phyloP scores from a whole-genome alignment of 2,888 invertebrate genomes.

The Chironomus tentans region DNA sequence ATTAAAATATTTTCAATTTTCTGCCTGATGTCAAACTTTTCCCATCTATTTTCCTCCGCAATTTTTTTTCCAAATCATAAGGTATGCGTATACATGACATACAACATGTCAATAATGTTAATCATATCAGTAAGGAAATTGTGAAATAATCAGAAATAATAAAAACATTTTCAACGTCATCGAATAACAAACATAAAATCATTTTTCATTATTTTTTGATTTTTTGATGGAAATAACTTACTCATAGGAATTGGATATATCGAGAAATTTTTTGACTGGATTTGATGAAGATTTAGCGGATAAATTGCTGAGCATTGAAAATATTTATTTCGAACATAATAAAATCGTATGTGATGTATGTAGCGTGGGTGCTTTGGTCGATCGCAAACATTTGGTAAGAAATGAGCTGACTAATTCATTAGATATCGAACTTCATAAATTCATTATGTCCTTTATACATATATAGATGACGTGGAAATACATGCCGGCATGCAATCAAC shows the following conservation, averaged over 20 bases:
- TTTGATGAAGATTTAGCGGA: constrained; percentile 40
- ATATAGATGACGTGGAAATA: constrained; percentile 40
- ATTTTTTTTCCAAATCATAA: no score
- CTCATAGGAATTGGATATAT: constrained; percentile 50
- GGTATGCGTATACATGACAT: no score
- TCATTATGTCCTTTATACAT: not conserved
- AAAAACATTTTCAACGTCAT: no score
- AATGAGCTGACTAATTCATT: constrained; percentile 34
- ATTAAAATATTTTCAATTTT: no score
- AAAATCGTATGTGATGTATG: constrained; percentile 43
- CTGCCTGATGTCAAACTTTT: no score
- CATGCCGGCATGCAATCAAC: constrained; percentile 42
- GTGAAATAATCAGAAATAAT: no score
- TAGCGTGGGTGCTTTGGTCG: constrained; percentile 43
- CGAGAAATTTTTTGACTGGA: constrained; percentile 60
- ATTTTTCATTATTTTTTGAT: no score
- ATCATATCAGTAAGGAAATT: no score
- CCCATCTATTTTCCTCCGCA: no score
- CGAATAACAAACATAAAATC: no score
- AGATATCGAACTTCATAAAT: not conserved
- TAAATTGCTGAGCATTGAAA: constrained; percentile 40
- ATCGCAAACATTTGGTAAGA: constrained; percentile 36
- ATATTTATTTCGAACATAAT: constrained; percentile 42
- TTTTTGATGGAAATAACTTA: no score
- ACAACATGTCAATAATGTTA: no score